Base-by-base conservation (phyloP, 2,797 vertebrate genomes). In the Selene dorsalis region DNA sequence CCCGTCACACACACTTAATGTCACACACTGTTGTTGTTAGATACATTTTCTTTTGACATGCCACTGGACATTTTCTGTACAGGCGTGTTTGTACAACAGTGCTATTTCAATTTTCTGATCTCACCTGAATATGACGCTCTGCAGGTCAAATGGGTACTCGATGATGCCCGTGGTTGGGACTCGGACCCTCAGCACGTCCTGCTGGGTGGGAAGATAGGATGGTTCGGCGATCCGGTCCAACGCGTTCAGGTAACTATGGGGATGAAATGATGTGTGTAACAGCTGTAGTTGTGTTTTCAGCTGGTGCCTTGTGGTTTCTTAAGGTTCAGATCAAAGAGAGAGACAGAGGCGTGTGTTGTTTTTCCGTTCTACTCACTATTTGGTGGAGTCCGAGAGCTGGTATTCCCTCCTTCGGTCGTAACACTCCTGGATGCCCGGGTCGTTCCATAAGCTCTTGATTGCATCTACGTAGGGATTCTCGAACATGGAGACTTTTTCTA, bases 401-500 rank as follows among this genome's bases (percentile, higher is more conserved):
- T 98, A 98, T 73, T 98, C 97, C 90, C 97, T 95, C 94, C 97
- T 94, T 84, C 97, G 95, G n/a, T 98, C 97, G 0, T 98, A 98
- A 86, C 95, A 95, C 82, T 98, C 97, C 91, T 98, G 97, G 91
- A 97, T 98, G 70, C 97, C 97, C 35, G 97, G 96, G 84, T 98
- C 97, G 57, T 96, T 97, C 97, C 97, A 98, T 90, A 98, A 94
- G 90, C 95, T 96, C 92, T 96, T 97, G 94, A 98, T 98, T 91
- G 97, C 97, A 72, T 97, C 97, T 91, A 97, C 95, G 1, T 97
- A 96, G 0, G 96, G 96, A 76, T 96, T 98, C 84, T 96, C 94
- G 60, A 98, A 96, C 79, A 90, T 86, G 83, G 56, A 79, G 77
- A 98, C 93, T 87, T 97, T 98, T 89, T 98, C 97, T 85, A 98